These are phyloP conservation scores for Clistopyga incitator DNA, from an alignment of 2,888 invertebrate species.

Conservation along the genomic window DNA sequence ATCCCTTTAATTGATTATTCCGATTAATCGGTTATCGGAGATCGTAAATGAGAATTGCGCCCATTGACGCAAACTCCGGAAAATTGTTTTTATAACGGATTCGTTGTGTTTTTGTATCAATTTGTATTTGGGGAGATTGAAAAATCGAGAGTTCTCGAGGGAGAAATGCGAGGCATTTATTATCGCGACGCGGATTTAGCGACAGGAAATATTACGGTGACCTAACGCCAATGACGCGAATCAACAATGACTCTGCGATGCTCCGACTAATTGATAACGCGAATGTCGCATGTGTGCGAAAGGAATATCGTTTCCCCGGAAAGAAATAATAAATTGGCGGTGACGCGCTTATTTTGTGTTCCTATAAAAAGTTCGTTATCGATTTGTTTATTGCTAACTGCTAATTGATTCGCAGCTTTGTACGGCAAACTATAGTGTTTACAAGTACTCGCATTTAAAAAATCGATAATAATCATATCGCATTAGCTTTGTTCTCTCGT, in stretches of 20 bases:
- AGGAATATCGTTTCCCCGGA: not conserved
- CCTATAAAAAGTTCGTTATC: not conserved
- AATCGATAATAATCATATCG: constrained; percentile 27
- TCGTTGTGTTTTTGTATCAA: no score
- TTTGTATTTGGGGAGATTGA: constrained; percentile 6
- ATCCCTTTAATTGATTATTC: no score
- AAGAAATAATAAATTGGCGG: not conserved
- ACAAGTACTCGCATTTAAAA: not conserved
- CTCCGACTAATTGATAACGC: constrained; percentile 34
- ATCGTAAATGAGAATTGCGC: no score
- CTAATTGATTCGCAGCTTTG: not conserved
- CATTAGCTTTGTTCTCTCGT: constrained; percentile 30
- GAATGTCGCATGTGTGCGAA: not conserved
- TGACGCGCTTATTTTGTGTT: not conserved
- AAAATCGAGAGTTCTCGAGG: no score
- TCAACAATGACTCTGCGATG: constrained; percentile 46
- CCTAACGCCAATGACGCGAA: constrained; percentile 17
- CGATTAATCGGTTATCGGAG: no score
- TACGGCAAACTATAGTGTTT: not conserved
- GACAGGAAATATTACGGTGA: constrained; percentile 34
- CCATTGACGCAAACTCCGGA: no score
- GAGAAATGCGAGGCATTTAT: not conserved
- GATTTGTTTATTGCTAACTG: not conserved
- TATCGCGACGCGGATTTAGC: constrained; percentile 2
- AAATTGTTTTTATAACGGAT: no score